Evolutionary conservation across 2,113 vertebrate species (phyloP).

Genomic region (Deroptyus accipitrinus): DNA sequence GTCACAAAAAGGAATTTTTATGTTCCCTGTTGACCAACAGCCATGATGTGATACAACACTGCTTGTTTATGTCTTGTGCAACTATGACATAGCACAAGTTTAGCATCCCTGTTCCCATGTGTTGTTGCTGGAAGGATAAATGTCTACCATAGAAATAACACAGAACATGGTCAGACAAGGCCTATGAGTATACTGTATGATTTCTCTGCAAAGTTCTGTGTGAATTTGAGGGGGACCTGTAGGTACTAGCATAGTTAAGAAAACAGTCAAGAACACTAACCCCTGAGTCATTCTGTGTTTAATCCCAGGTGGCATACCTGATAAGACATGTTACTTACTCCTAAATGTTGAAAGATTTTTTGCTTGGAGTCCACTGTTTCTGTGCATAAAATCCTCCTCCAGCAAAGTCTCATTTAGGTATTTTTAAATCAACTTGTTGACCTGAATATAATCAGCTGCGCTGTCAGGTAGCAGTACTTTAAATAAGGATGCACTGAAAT

Average conservation of each 20-base stretch:
- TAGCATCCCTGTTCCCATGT: neutral
- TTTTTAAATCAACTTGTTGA: neutral
- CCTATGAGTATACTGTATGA: neutral
- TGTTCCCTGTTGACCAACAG: neutral
- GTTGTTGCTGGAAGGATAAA: neutral
- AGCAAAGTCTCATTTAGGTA: neutral
- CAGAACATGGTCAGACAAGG: neutral
- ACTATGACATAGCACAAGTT: neutral
- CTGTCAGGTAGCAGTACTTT: neutral
- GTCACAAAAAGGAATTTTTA: neutral
- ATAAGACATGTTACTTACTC: neutral
- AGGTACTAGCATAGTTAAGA: neutral
- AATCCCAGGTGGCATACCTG: neutral
- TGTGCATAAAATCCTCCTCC: neutral
- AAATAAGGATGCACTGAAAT: neutral
- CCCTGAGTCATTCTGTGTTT: neutral
- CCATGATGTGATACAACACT: neutral
- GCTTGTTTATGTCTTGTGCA: neutral
- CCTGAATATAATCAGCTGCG: neutral
- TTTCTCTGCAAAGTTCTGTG: neutral
- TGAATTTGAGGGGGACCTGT: neutral
- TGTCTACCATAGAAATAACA: neutral
- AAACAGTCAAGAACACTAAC: neutral
- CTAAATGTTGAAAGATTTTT: neutral
- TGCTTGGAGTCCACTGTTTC: neutral